Evolutionary conservation across 2,797 vertebrate species (phyloP), one percentile per base, ranked within the genome.

Genomic region (Sandelia bainsii): DNA sequence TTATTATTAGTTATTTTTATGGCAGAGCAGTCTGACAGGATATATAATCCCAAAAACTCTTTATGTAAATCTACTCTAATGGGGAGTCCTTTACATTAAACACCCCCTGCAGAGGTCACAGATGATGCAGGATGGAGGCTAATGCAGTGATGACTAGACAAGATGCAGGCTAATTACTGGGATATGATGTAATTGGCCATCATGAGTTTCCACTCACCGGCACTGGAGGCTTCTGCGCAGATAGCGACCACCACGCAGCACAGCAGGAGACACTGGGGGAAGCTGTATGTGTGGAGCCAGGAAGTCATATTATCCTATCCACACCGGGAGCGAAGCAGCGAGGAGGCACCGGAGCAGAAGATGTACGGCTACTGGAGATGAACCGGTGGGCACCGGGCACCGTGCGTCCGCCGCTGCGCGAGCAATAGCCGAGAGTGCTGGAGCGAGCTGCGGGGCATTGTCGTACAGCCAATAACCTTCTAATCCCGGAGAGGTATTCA

Each of bases 231-330:
- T 88, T 66, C 77, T 29, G 83, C 68, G 85, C 77, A 65, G 73
- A 82, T 70, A 53, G 69, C 45, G 23, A 86, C 39, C 77, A 84
- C 63, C 74, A 69, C 32, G 74, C 71, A 78, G 86, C 86, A 77
- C 64, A 93, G 81, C 84, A 87, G 79, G 77, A 91, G 69, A 78
- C 84, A 78, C 86, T 88, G 89, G 83, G 79, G 82, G 82, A 90
- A 86, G 82, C 81, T 82, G 90, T 81, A 64, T 69, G 62, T 72
- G 64, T 82, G 91, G 66, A 85, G 85, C 88, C 94, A 91, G 91
- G 93, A 88, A 92, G 91, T 94, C 94, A 95, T 90, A 79, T 84
- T 95, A 88, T 89, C 92, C 91, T 90, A 69, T 91, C 90, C 90
- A 84, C 93, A 81, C 91, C 79, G 84, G 42, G 79, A 79, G 84